Conservation (phyloP, 2,888 invertebrate genomes). For the Amphimallon solstitiale region DNA sequence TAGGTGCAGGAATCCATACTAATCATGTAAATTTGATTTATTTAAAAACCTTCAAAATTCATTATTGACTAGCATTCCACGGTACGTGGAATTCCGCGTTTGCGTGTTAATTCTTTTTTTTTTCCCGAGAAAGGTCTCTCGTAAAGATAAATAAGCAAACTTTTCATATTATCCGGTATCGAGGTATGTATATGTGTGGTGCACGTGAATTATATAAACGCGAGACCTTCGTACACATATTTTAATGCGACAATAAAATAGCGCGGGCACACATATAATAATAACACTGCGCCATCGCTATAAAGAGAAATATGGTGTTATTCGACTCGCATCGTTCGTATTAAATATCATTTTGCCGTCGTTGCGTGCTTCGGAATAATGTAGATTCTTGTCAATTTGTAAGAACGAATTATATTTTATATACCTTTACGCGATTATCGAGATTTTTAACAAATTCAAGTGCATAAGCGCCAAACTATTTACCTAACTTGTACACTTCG, state of each 20-base stretch:
- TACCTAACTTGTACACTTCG: no score
- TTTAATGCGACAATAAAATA: conserved; percentile 21
- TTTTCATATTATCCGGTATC: background rate
- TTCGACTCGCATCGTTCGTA: conserved; percentile 4
- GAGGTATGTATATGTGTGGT: background rate
- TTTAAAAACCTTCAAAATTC: background rate
- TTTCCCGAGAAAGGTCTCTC: background rate
- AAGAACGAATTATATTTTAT: no score
- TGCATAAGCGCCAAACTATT: no score
- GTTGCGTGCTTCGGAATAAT: conserved; percentile 11
- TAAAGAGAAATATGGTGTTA: background rate
- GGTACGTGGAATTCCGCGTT: background rate
- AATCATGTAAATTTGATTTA: background rate
- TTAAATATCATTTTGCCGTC: conserved; percentile 9
- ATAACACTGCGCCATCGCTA: conserved; percentile 7
- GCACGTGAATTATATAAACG: conserved; percentile 6
- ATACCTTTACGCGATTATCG: no score
- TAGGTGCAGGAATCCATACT: no score
- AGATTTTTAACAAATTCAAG: no score
- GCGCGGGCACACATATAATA: conserved; percentile 3
- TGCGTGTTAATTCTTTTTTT: background rate
- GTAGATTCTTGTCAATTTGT: no score
- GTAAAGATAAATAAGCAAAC: background rate
- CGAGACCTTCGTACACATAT: conserved; percentile 18
- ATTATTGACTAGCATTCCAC: background rate